Evolutionary conservation across 2,888 invertebrate species (phyloP).

Genomic region (Conus canariensis): DNA sequence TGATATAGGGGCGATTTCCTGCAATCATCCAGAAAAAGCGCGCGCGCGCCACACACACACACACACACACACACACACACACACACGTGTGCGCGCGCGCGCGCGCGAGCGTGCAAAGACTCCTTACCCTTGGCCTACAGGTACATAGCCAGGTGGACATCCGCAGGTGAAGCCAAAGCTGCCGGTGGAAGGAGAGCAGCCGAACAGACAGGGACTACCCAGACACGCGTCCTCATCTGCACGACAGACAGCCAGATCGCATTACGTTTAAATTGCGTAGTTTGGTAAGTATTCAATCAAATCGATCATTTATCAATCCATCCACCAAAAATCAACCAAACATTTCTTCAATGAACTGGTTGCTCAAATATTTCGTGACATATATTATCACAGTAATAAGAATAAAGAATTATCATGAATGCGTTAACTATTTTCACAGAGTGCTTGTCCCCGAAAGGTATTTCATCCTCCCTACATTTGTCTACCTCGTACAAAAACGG

Average conservation of each 20-base stretch:
- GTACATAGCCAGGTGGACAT: constrained; percentile 90
- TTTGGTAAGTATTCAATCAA: neutral
- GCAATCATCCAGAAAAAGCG: too few relatives aligned
- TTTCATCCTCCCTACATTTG: too few relatives aligned
- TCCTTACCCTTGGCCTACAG: constrained; percentile 85
- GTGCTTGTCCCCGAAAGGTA: too few relatives aligned
- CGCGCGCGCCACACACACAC: neutral
- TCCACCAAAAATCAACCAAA: neutral
- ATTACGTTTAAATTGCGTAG: neutral
- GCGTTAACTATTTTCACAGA: too few relatives aligned
- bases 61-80: neutral
- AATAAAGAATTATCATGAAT: too few relatives aligned
- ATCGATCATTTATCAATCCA: neutral
- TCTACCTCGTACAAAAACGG: too few relatives aligned
- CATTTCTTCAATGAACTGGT: neutral
- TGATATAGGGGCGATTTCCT: too few relatives aligned
- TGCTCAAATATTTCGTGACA: too few relatives aligned
- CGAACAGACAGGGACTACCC: constrained; percentile 89
- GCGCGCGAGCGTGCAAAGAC: neutral
- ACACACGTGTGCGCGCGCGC: neutral
- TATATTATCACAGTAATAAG: too few relatives aligned
- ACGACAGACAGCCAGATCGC: constrained; percentile 23
- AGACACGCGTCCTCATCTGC: constrained; percentile 81
- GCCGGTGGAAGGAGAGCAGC: constrained; percentile 84
- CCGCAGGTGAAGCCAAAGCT: constrained; percentile 86